Percentiles rank a stretch among this genome's conserved stretches.
These are phyloP conservation scores for Diorhabda sublineata DNA, from an alignment of 1,140 invertebrate genomes.

Conservation along the genomic window DNA sequence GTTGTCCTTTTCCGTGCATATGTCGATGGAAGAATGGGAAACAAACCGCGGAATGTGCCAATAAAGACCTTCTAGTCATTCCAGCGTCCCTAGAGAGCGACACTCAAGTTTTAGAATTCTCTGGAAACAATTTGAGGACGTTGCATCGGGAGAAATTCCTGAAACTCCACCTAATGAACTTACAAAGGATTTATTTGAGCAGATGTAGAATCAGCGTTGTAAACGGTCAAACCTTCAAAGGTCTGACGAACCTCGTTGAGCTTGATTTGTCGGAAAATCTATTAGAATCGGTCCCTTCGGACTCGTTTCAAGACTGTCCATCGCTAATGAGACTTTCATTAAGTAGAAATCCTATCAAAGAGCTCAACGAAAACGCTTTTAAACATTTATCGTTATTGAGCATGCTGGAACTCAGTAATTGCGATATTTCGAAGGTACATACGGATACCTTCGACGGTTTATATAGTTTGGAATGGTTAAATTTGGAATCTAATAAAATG, in stretches of 20 bases:
- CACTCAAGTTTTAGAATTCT: slow-evolving; percentile 82
- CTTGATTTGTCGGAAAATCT: slow-evolving; percentile 80
- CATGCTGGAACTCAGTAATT: slow-evolving; percentile 75
- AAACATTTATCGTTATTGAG: slow-evolving; percentile 67
- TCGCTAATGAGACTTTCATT: slow-evolving; percentile 75
- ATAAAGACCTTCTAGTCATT: slow-evolving; percentile 63
- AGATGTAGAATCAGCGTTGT: slow-evolving; percentile 71
- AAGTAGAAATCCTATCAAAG: slow-evolving; percentile 72
- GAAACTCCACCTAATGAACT: slow-evolving; percentile 71
- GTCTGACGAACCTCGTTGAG: slow-evolving; percentile 81
- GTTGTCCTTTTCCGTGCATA: slow-evolving; percentile 68
- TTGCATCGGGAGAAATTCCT: slow-evolving; percentile 72
- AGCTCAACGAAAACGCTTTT: slow-evolving; percentile 67
- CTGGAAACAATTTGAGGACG: slow-evolving; percentile 72
- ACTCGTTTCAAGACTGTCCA: slow-evolving; percentile 69
- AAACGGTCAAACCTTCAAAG: slow-evolving; percentile 71
- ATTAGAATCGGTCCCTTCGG: slow-evolving; percentile 68
- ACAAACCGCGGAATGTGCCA: slow-evolving; percentile 79
- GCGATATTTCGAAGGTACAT: slow-evolving; percentile 69
- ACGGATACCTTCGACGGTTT: slow-evolving; percentile 76
- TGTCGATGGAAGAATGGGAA: slow-evolving; percentile 92
- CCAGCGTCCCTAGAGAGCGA: slow-evolving; percentile 77
- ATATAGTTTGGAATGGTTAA: slow-evolving; percentile 75
- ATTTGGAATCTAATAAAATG: slow-evolving; percentile 75
- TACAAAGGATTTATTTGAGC: slow-evolving; percentile 79